Percentiles rank a stretch among this genome's conserved stretches.
phyloP scores from a whole-genome alignment of 2,888 invertebrate species.

The Amphipyra tragopoginis region DNA sequence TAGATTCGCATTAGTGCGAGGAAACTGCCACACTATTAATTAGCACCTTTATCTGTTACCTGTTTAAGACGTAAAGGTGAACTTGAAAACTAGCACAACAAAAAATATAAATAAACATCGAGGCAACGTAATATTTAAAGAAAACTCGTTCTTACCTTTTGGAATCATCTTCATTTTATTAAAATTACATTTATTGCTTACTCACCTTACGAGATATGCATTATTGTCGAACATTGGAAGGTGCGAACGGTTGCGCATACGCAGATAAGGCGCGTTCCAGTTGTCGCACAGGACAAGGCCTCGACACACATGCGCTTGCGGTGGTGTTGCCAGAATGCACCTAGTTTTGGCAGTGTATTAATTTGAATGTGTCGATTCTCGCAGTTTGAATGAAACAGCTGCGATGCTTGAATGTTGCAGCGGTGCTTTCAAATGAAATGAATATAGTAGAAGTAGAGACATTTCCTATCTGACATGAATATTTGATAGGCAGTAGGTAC shows the following conservation, averaged over 20 bases:
- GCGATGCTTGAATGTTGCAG: background rate
- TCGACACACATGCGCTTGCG: conserved; percentile 64
- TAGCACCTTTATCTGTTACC: conserved; percentile 1
- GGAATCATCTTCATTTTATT: conserved; percentile 54
- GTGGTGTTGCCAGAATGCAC: conserved; percentile 50
- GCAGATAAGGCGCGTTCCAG: conserved; percentile 69
- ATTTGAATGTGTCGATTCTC: conserved; percentile 19
- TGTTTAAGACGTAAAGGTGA: conserved; percentile 21
- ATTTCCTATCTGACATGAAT: too few relatives aligned
- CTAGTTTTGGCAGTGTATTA: conserved; percentile 42
- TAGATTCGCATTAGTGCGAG: too few relatives aligned
- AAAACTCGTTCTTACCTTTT: conserved; percentile 37
- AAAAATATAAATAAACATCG: conserved; percentile 38
- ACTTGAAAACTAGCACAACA: conserved; percentile 38
- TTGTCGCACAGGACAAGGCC: conserved; percentile 66
- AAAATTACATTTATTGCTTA: conserved; percentile 67
- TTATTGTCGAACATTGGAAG: conserved; percentile 60
- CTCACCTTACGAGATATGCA: conserved; percentile 50
- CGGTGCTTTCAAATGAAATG: too few relatives aligned
- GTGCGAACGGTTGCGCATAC: conserved; percentile 68
- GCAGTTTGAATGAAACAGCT: background rate
- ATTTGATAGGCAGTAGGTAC: too few relatives aligned
- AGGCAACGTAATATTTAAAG: background rate
- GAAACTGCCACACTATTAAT: background rate
- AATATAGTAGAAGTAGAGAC: too few relatives aligned